phyloP scores from a whole-genome alignment of 2,797 vertebrate genomes.

The Schizopygopsis malacanthus region DNA sequence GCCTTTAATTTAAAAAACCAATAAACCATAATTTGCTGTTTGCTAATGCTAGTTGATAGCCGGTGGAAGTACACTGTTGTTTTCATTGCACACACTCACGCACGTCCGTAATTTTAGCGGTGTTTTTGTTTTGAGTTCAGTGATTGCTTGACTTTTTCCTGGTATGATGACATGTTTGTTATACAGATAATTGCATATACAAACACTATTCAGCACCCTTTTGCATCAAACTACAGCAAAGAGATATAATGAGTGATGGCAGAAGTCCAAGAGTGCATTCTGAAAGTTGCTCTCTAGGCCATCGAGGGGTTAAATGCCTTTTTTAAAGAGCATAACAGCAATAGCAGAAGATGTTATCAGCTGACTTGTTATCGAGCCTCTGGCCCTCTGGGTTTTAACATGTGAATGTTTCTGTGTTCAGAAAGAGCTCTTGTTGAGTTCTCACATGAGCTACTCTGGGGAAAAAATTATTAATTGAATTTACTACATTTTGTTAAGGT shows the following conservation, averaged over 20 bases:
- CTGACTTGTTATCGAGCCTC: background rate
- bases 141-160: background rate
- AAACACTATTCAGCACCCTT: background rate
- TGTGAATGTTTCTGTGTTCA: slow-evolving; percentile 7
- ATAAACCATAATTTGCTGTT: background rate
- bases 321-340: background rate
- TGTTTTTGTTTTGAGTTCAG: background rate
- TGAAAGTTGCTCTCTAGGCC: background rate
- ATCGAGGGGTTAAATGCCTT: slow-evolving; percentile 18
- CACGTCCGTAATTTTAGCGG: too few species aligned
- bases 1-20: background rate
- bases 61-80: background rate
- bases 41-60: background rate
- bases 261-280: background rate
- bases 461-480: too few species aligned
- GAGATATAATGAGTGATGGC: background rate
- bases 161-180: background rate
- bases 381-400: background rate
- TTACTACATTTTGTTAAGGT: too few species aligned
- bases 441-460: background rate
- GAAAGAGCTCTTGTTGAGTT: background rate
- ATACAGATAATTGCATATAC: background rate
- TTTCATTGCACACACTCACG: background rate
- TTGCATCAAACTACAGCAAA: background rate
- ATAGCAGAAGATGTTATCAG: slow-evolving; percentile 27